Evolutionary conservation across 2,888 invertebrate species (phyloP), one percentile per base, ranked within the genome.

Genomic region (Horisme vitalbata): DNA sequence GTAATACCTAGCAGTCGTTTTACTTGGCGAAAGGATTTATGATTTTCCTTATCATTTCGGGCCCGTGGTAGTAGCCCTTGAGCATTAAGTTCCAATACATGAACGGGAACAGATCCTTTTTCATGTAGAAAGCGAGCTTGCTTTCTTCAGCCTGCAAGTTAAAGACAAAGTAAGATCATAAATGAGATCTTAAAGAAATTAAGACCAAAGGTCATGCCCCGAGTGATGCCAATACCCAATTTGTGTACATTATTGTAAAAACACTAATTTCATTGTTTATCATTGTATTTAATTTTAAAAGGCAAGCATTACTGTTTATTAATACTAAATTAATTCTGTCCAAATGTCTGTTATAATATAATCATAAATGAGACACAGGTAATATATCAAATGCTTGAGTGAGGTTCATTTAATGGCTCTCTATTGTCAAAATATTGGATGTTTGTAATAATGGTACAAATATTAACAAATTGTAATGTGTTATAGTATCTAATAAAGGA

Each of bases 1-100:
- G 10, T 43, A 26, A 37, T 10, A 30, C 45, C 30, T 23, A 26
- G 24, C 13, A n/a, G 2, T 14, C 4, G 1, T 4, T 32, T 37
- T 41, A 37, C 12, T 75, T 71, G n/a, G 68, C 74, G 33, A 87
- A 75, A 0, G 88, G 88, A 48, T 90, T 87, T 35, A 91, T 64
- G 2, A 93, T 64, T 69, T 88, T 93, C 59, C 95, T 85, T 4
- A 94, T 73, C 7, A 78, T 62, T 59, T 90, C 92, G 0, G 95
- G 95, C 0, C 97, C 97, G 73, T 95, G 93, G 95, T 97, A 97
- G 60, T 92, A 80, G 0, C 97, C 97, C 37, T 93, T 95, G 27
- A 97, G 79, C 95, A 98, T 95, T 1, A 95, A 68, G 52, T 94
- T 84, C 99, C 99, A 99, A 76, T 99, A 99, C 0, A 99, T 71